These are phyloP conservation scores for Pantherophis vulpinus DNA, from an alignment of 2,797 vertebrate genomes.

Conservation along the genomic window DNA sequence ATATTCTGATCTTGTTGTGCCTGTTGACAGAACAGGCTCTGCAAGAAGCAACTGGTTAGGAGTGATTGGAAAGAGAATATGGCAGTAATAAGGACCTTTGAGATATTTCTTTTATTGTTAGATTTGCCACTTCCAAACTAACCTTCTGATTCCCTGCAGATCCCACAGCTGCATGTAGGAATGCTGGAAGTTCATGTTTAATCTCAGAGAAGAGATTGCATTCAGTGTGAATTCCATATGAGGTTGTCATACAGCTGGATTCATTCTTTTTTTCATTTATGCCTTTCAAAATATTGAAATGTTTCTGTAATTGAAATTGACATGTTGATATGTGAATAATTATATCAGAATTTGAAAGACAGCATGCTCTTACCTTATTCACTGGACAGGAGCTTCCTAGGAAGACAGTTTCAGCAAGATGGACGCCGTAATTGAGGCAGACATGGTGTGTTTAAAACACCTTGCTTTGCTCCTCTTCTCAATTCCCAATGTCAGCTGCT, in stretches of 20 bases:
- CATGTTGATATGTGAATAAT: background rate
- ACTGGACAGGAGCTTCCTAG: background rate
- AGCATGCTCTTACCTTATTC: background rate
- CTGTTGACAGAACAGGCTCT: background rate
- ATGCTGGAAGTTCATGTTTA: background rate
- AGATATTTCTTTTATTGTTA: background rate
- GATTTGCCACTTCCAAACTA: background rate
- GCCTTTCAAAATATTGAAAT: background rate
- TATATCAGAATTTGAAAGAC: background rate
- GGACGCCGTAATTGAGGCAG: background rate
- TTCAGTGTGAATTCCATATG: background rate
- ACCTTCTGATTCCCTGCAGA: background rate
- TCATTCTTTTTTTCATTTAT: background rate
- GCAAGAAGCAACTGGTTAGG: background rate
- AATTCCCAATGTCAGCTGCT: background rate
- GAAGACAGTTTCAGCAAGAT: background rate
- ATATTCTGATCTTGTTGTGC: background rate
- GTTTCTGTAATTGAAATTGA: background rate
- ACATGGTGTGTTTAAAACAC: background rate
- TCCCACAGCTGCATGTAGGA: background rate
- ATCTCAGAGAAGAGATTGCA: background rate
- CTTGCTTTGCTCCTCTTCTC: background rate
- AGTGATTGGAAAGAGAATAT: background rate
- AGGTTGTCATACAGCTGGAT: background rate
- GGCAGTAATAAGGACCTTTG: background rate